Percentiles rank a stretch among this genome's conserved stretches.
Evolutionary conservation across 2,113 vertebrate species (phyloP).

Genomic region (Oncorhynchus tshawytscha): DNA sequence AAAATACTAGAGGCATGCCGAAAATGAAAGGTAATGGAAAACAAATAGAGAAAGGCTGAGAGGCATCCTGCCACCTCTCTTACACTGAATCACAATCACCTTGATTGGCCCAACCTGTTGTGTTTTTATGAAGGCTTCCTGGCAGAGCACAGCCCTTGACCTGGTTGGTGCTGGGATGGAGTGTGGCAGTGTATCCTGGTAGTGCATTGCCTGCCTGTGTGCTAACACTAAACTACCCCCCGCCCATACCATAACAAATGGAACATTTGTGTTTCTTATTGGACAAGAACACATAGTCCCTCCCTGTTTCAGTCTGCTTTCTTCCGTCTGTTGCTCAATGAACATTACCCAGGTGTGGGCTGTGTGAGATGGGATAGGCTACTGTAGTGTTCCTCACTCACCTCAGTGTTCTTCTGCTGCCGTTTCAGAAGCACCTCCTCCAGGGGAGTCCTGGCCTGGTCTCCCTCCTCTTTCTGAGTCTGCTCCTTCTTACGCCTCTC

Average conservation of each 20-base stretch:
- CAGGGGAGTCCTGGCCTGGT: conserved; percentile 58
- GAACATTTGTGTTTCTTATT: neutral
- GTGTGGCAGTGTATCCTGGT: neutral
- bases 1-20: too few relatives aligned
- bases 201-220: neutral
- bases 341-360: neutral
- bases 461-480: conserved; percentile 57
- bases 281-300: too few relatives aligned
- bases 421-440: conserved; percentile 64
- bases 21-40: neutral
- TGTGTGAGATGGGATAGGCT: neutral
- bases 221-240: too few relatives aligned
- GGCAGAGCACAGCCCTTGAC: too few relatives aligned
- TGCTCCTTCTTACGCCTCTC: conserved; percentile 69
- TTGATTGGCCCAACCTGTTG: too few relatives aligned
- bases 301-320: neutral
- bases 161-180: neutral
- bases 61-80: too few relatives aligned
- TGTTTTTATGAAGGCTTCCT: too few relatives aligned
- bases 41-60: too few relatives aligned
- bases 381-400: conserved; percentile 18
- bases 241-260: neutral
- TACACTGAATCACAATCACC: too few relatives aligned
- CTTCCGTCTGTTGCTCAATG: neutral
- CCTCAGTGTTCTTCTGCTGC: conserved; percentile 68